phyloP scores from a whole-genome alignment of 2,888 invertebrate genomes.

The Copidosoma aretas region DNA sequence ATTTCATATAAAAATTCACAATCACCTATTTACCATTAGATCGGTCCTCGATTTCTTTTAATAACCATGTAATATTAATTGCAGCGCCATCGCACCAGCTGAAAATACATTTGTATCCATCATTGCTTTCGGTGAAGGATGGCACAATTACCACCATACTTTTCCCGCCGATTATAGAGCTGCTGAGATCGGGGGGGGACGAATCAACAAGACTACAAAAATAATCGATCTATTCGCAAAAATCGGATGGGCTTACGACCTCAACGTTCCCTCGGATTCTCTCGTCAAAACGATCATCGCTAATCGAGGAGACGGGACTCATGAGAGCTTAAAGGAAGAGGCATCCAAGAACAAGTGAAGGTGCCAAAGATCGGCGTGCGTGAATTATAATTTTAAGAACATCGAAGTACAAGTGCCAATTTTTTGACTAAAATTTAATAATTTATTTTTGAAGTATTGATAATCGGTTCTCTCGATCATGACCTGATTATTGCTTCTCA shows the following conservation, averaged over 20 bases:
- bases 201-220: slow-evolving; percentile 24
- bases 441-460: background rate
- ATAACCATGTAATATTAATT: slow-evolving; percentile 4
- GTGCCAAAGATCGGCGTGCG: background rate
- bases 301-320: slow-evolving; percentile 30
- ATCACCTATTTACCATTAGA: background rate
- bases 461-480: background rate
- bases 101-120: slow-evolving; percentile 33
- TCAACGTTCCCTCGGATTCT: slow-evolving; percentile 18
- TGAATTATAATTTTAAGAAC: background rate
- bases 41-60: background rate
- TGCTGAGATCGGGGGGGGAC: slow-evolving; percentile 33
- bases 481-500: background rate
- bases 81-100: slow-evolving; percentile 28
- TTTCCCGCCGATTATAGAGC: slow-evolving; percentile 38
- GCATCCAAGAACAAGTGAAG: background rate
- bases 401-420: background rate
- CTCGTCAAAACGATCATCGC: slow-evolving; percentile 15
- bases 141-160: slow-evolving; percentile 39
- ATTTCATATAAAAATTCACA: too few relatives aligned
- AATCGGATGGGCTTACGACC: slow-evolving; percentile 39
- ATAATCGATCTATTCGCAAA: slow-evolving; percentile 34
- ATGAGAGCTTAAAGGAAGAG: slow-evolving; percentile 4
- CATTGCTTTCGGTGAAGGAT: slow-evolving; percentile 34
- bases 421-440: background rate